Evolutionary conservation across 2,113 vertebrate species (phyloP).

Genomic region (Leptodactylus fuscus): DNA sequence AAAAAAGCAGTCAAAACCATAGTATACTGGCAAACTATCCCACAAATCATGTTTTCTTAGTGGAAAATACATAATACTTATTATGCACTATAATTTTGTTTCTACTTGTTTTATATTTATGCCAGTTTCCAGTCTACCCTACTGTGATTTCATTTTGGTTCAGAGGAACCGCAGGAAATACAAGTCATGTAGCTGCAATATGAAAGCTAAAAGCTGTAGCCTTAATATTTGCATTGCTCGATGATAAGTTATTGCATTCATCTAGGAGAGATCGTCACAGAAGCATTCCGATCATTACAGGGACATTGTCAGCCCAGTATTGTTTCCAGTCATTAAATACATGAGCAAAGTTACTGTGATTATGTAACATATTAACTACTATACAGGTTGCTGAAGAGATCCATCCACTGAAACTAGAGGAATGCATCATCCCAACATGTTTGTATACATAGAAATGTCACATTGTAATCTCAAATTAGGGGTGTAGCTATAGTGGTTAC

Average conservation of each 20-base stretch:
- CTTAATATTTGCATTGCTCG: background rate
- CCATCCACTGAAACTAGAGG: background rate
- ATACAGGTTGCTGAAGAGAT: background rate
- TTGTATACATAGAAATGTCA: too few species aligned
- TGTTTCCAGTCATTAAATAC: background rate
- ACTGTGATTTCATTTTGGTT: background rate
- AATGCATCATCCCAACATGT: background rate
- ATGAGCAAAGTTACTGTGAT: background rate
- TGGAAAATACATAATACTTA: too few species aligned
- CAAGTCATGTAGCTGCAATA: background rate
- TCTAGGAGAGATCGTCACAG: background rate
- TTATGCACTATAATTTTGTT: background rate
- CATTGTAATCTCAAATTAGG: too few species aligned
- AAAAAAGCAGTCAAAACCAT: too few species aligned
- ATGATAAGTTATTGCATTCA: conserved; percentile 2
- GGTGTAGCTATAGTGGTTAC: too few species aligned
- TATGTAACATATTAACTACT: conserved; percentile 24
- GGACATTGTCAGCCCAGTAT: background rate
- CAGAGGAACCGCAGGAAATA: background rate
- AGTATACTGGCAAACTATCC: too few species aligned
- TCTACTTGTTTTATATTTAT: background rate
- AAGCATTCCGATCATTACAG: conserved; percentile 10
- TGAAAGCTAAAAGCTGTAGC: background rate
- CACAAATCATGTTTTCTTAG: too few species aligned
- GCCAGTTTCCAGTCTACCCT: background rate